Base-by-base conservation (phyloP, 2,113 vertebrate genomes). In the Electrona antarctica region DNA sequence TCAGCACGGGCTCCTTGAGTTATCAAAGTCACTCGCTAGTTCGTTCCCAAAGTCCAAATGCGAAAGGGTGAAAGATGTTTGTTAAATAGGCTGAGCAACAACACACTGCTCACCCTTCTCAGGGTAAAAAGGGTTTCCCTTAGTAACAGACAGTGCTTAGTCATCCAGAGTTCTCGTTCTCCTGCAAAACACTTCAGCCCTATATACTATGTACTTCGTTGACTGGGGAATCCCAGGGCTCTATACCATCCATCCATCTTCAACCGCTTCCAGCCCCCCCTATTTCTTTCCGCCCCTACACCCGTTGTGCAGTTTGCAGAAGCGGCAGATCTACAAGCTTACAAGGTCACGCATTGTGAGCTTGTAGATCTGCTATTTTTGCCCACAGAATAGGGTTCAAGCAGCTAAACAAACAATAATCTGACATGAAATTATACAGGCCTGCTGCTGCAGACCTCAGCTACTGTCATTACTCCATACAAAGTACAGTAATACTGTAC, bases 101-200 rank as follows among this genome's bases (percentile, higher is more conserved):
- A 59, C 71, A 59, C 71, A 60, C 70, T 45, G 21, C 56, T 65
- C 14, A 15, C 49, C 28, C 5, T 51, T 66, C 8, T 55, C 61
- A 11, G 21, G 71, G 60, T 76, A 54, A 52, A 82, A 78, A 64
- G 56, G 21, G 74, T 77, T 78, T 73, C 63, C 33, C 55, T 58
- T 47, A 15, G 66, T 60, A 73, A 76, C 65, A 49, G 51, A 60
- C 60, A 67, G 48, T 71, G 78, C 84, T 76, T 76, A 80, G 76
- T 77, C 81, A 77, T 64, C 73, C 68, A 71, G 73, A 72, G 60
- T 64, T 56, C 46, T 54, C 58, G 60, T 64, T 56, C 50, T 54
- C 58, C 58, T 52, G 21, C 60, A 75, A 45, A 15, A 41, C 33
- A 41, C 33, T 41, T 41, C 33, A 41, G 33, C 33, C 33, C 33